A percentile compares a stretch with the other conserved stretches of the same genome.
Conservation (phyloP, 1,140 invertebrate species). For the Aphelenchoides besseyi region DNA sequence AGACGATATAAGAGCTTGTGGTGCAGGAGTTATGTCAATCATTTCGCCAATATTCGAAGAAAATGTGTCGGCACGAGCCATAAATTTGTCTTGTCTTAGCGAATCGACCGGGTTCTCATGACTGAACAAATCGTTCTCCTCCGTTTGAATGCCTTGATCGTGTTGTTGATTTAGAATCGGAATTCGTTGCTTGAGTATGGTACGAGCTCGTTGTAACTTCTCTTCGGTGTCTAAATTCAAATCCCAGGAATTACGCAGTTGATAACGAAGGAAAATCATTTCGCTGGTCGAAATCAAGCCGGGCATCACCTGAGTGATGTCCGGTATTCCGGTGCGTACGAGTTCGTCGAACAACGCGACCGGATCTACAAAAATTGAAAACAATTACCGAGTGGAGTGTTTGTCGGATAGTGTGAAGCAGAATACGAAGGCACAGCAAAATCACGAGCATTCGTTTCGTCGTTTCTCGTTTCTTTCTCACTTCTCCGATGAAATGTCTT, state of each 20-base stretch:
- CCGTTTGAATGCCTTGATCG: conserved; percentile 18
- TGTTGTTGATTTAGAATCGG: conserved; percentile 26
- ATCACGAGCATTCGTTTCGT: conserved; percentile 24
- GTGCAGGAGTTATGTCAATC: background rate
- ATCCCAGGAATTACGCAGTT: conserved; percentile 38
- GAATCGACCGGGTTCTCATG: too few relatives aligned
- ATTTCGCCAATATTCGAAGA: background rate
- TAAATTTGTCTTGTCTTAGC: background rate
- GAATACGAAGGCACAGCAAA: conserved; percentile 19
- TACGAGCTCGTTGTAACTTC: conserved; percentile 39
- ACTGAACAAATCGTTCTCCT: too few relatives aligned
- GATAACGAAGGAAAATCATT: conserved; percentile 37
- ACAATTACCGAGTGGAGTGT: conserved; percentile 29
- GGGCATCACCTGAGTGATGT: conserved; percentile 53
- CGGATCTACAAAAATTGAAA: conserved; percentile 50
- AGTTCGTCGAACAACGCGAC: conserved; percentile 55
- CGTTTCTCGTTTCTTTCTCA: conserved; percentile 22
- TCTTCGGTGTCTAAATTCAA: conserved; percentile 47
- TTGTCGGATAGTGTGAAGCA: conserved; percentile 1
- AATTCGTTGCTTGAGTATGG: conserved; percentile 18
- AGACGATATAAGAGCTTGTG: background rate
- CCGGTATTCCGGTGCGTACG: conserved; percentile 37
- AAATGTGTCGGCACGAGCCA: background rate
- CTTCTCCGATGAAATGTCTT: conserved; percentile 15
- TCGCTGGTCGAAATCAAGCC: conserved; percentile 38